Percentiles rank a stretch among this genome's conserved stretches.
These are phyloP conservation scores for Pterocles orientalis DNA, from an alignment of 2,113 vertebrate species.

Conservation along the genomic window DNA sequence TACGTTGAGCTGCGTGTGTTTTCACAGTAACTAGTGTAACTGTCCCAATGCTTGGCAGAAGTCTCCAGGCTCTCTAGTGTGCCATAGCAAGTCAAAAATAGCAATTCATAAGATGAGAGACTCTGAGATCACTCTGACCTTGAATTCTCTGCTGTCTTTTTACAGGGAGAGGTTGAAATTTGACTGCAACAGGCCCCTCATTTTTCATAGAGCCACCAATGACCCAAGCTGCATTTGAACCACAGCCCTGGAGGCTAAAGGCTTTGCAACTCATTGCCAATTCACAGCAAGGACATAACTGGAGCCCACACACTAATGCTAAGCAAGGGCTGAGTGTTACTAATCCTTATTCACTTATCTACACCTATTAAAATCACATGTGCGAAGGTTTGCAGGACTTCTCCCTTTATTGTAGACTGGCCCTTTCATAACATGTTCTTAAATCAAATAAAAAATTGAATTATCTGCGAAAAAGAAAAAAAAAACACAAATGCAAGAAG, in stretches of 20 bases:
- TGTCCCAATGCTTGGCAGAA: not conserved
- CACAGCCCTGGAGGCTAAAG: conserved; percentile 44
- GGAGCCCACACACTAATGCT: conserved; percentile 31
- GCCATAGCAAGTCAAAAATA: conserved; percentile 45
- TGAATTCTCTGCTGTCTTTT: conserved; percentile 60
- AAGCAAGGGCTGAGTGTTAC: conserved; percentile 33
- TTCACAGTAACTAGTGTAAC: not conserved
- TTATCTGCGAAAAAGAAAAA: not conserved
- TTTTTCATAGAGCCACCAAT: conserved; percentile 42
- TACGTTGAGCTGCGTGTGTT: not conserved
- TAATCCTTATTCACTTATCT: conserved; percentile 52
- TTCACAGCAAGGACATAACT: conserved; percentile 57
- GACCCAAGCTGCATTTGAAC: conserved; percentile 60
- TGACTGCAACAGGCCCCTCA: conserved; percentile 41
- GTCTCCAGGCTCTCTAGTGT: not conserved
- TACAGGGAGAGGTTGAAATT: conserved; percentile 48
- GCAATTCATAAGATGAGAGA: conserved; percentile 60
- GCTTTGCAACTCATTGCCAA: conserved; percentile 56
- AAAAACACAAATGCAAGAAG: not conserved
- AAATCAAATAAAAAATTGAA: not conserved
- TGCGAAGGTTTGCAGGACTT: conserved; percentile 30
- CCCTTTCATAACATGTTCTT: not conserved
- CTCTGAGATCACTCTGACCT: conserved; percentile 53
- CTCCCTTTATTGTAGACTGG: not conserved
- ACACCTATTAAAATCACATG: conserved; percentile 49